Evolutionary conservation across 2,113 vertebrate genomes (phyloP), one percentile per base, ranked within the genome.

Genomic region (Oxygymnocypris stewartii): DNA sequence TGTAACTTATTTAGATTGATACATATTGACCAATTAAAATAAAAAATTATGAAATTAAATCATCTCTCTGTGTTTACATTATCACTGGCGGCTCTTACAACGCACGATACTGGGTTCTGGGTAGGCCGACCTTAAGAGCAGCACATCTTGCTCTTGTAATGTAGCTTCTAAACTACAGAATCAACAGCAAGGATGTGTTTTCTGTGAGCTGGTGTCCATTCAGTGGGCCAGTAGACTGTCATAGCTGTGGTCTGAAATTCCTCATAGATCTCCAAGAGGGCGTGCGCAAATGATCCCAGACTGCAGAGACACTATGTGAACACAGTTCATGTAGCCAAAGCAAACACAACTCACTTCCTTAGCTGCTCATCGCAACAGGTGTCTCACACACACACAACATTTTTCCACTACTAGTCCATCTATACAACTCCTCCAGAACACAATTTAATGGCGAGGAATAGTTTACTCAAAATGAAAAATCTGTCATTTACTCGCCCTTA

Each of bases 21-120:
- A 91, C 93, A 91, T 93, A 86, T 93, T 95, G 93, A 92, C 91
- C 82, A 96, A 96, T 96, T 96, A 96, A 96, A 88, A 92, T 92
- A 83, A 87, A 87, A 83, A 71, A 37, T 11, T 82, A 67, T 67
- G 14, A 71, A 49, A 35, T 71, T 2, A 71, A 71, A 71, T n/a
- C 35, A 63, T 71, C 28, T 80, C 51, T 44, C 13, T 67, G 59
- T 82, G n/a, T 23, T 65, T 31, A 65, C 14, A n/a, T n/a, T n/a
- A n/a, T n/a, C n/a, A 31, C 10, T 65, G 47, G 20, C 1, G 23
- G 35, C 54, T 71, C 59, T 77, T 71, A 37, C 67, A 71, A 31
- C 42, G 42, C 74, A 7, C 37, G 47, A n/a, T 61, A 12, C 20
- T 75, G 42, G 5, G 23, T 8, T 23, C 20, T 75, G 42, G 5